Evolutionary conservation across 2,113 vertebrate genomes (phyloP), one percentile per base, ranked within the genome.

Genomic region (Chaetops frenatus): DNA sequence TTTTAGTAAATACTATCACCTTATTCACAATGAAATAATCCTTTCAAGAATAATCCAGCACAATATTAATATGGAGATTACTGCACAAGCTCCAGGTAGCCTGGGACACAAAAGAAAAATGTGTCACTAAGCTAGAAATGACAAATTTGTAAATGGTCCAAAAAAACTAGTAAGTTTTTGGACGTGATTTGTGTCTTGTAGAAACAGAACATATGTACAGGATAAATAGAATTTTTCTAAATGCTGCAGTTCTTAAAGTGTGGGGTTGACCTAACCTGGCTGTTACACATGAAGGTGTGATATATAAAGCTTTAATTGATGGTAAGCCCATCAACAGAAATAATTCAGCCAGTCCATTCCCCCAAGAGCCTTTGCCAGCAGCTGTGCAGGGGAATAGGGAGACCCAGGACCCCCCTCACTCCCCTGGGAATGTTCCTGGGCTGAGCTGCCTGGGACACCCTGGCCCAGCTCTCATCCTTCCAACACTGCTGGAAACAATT

Each of bases 401-500:
- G 7, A 50, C 2, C 13, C 48, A 31, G 14, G 8, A 31, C 1
- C 19, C 4, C 6, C 19, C 15, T 5, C 3, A 2, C 2, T 31
- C 4, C 23, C 7, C 24, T 25, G 21, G 14, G 31, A 17, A 24
- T 8, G 24, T 10, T 8, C 50, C 66, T 27, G 62, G n/a, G 56
- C 60, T 15, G 10, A 53, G 35, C 51, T 31, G 12, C 4, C 38
- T 38, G 21, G 12, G 48, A 40, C 16, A 11, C 11, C 36, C 20
- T 20, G 19, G 33, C 17, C n/a, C 10, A 38, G 19, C 47, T 50
- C 47, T 31, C 2, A 0, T 11, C 16, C 80, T 48, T 25, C 9
- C 48, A 33, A 23, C 28, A 2, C 27, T 51, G 13, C 40, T 56
- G 51, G 51, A 40, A 47, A 21, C 21, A 31, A 7, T 15, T 15